Evolutionary conservation across 1,140 invertebrate species (phyloP), one percentile per base, ranked within the genome.

Genomic region (Tenebrio molitor): DNA sequence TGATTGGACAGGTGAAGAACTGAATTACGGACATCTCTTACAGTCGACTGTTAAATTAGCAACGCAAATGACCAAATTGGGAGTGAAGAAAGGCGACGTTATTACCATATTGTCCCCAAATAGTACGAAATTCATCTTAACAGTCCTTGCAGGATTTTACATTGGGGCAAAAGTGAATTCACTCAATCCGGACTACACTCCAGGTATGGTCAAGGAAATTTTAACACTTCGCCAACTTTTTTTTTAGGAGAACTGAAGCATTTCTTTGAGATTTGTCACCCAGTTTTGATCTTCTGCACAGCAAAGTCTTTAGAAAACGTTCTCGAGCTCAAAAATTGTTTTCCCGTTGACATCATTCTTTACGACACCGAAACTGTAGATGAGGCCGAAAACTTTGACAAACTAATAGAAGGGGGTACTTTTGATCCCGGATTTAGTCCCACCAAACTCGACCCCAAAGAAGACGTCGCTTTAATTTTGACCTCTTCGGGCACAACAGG

Each of bases 241-340:
- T 46, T 46, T 46, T 46, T 16, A 46, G 42, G 42, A 0, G 42
- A 46, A 16, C 19, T 53, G 17, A 53, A 53, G 16, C 46, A 53
- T 6, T 53, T 53, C 8, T 10, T 53, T 1, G 1, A 5, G 23
- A 53, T 53, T 53, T 53, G 17, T 10, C n/a, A 23, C 17, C 46
- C 46, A 19, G 17, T 2, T 21, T 23, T 53, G 16, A 23, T 53
- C 0, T 12, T 53, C 14, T 53, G 46, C 10, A 53, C 46, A 1
- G 8, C 3, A 19, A 53, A 53, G 10, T 21, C 46, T 1, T 21
- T 53, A 23, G 21, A 3, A 8, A 53, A 53, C 10, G 4, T 53
- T n/a, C 16, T 23, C 3, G 10, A 19, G 14, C 4, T 53, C 5
- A 4, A 21, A 53, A 23, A 53, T 8, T 16, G 23, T 8, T 7